A percentile compares a stretch with the other conserved stretches of the same genome.
Conservation (phyloP, 2,113 vertebrate species). For the Brevimyrus niger region DNA sequence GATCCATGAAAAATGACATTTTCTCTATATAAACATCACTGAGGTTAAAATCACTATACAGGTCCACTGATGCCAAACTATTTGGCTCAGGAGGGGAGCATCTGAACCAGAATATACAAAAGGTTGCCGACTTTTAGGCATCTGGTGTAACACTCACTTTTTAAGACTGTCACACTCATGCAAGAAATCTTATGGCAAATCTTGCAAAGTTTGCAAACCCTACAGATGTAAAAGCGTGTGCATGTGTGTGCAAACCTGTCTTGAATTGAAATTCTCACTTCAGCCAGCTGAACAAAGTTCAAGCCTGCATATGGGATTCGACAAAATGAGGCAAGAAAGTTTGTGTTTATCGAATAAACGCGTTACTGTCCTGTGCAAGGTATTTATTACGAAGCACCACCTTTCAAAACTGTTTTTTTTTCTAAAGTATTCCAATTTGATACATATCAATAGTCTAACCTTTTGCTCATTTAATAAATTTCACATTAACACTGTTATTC, state of each 20-base stretch:
- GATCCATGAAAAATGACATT: not conserved
- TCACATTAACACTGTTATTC: not conserved
- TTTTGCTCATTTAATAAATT: not conserved
- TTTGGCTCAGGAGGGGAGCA: not conserved
- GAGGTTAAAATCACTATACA: not conserved
- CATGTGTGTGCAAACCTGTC: not conserved
- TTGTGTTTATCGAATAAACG: not conserved
- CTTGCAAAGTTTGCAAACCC: not conserved
- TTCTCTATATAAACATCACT: not conserved
- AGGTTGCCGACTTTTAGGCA: not conserved
- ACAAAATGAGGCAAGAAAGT: not conserved
- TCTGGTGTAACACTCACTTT: not conserved
- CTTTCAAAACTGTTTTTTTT: no score
- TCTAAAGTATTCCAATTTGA: no score
- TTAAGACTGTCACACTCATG: not conserved
- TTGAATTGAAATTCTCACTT: not conserved
- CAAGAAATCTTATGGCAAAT: not conserved
- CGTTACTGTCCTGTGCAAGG: not conserved
- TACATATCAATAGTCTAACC: not conserved
- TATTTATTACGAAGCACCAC: not conserved
- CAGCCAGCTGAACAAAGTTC: not conserved
- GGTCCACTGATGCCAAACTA: not conserved
- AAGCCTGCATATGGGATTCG: not conserved
- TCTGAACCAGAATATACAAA: not conserved
- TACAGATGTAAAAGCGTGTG: not conserved